A percentile compares a stretch with the other conserved stretches of the same genome.
Evolutionary conservation across 2,888 invertebrate species (phyloP).

Genomic region (Ypsolopha scabrella): DNA sequence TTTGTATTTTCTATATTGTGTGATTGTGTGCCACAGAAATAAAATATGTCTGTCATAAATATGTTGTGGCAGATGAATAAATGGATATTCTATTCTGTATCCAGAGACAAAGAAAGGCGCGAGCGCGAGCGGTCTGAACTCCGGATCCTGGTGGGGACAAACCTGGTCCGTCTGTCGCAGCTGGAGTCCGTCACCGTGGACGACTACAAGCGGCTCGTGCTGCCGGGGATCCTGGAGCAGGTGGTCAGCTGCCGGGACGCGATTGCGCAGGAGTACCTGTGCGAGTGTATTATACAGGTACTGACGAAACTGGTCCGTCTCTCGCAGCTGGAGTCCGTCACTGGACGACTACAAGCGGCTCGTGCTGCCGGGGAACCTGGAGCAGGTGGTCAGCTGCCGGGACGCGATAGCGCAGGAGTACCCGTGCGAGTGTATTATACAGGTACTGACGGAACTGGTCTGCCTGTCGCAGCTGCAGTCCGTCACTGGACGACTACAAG

Average conservation of each 20-base stretch:
- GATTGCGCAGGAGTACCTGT: conserved; percentile 98
- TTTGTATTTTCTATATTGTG: not conserved
- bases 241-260: conserved; percentile 98
- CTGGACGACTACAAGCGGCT: conserved; percentile 92
- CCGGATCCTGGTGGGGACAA: conserved; percentile 97
- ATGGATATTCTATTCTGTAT: too few species aligned
- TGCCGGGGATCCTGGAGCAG: conserved; percentile 98
- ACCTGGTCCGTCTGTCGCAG: conserved; percentile 95
- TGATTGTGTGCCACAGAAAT: too few species aligned
- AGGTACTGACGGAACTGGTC: conserved; percentile 94
- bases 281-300: conserved; percentile 99
- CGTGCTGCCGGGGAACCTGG: conserved; percentile 95
- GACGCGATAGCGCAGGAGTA: conserved; percentile 99
- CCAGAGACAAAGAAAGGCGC: conserved; percentile 86
- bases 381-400: conserved; percentile 97
- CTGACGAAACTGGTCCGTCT: conserved; percentile 94
- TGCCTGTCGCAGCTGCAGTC: conserved; percentile 95
- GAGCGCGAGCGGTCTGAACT: conserved; percentile 95
- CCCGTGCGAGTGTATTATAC: conserved; percentile 99
- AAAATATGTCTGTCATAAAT: too few species aligned
- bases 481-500: conserved; percentile 93
- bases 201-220: conserved; percentile 89
- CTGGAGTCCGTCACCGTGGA: conserved; percentile 94
- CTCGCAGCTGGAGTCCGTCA: conserved; percentile 95
- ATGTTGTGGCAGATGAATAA: conserved; percentile 15